Evolutionary conservation across 2,113 vertebrate species (phyloP).

Genomic region (Butorides virescens): DNA sequence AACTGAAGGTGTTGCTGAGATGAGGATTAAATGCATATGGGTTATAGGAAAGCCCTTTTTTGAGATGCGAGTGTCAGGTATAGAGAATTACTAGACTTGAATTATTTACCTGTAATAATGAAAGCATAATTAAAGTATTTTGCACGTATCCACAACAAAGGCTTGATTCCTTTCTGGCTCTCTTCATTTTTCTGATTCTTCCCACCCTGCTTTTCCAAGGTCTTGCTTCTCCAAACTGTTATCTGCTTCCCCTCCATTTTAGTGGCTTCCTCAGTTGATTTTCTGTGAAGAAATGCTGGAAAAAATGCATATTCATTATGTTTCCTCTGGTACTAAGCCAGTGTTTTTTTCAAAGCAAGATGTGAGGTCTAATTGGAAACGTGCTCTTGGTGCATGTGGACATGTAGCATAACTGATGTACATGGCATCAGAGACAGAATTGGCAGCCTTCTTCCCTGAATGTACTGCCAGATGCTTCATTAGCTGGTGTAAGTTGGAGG

Average conservation of each 20-base stretch:
- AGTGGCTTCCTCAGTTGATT: background rate
- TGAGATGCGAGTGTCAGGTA: background rate
- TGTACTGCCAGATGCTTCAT: background rate
- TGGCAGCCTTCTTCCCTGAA: background rate
- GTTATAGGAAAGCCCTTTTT: background rate
- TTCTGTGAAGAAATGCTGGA: background rate
- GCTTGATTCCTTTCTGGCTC: background rate
- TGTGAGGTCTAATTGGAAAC: conserved; percentile 7
- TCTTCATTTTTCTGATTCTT: background rate
- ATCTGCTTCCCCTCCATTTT: background rate
- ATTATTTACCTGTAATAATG: background rate
- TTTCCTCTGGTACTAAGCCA: background rate
- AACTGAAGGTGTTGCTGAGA: background rate
- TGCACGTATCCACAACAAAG: background rate
- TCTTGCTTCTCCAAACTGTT: background rate
- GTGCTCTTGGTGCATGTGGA: background rate
- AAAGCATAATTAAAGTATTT: background rate
- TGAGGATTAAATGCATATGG: background rate
- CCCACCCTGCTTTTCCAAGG: background rate
- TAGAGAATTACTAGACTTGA: background rate
- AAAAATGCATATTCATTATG: background rate
- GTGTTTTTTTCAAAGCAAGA: conserved; percentile 1
- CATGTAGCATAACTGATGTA: background rate
- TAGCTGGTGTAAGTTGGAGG: background rate
- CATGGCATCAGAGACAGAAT: background rate